Conservation (phyloP, 2,888 invertebrate species). For the Mesochorus sp. region DNA sequence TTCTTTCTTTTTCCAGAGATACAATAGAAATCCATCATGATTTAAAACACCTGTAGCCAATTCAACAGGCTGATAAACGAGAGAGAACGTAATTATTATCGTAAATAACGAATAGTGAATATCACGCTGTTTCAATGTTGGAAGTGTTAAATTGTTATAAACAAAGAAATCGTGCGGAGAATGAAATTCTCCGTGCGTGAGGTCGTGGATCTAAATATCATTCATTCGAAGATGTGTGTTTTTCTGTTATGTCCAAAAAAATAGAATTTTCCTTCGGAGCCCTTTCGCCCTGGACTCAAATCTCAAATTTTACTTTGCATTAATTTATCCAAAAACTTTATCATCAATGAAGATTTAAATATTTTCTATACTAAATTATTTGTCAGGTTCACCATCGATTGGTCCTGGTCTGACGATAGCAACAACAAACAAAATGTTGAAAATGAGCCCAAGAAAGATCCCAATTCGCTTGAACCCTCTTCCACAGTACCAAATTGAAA, state of each 20-base stretch:
- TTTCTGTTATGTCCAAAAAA: no score
- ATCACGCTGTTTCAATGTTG: constrained; percentile 46
- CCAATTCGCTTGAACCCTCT: constrained; percentile 14
- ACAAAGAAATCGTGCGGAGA: not conserved
- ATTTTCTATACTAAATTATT: constrained; percentile 28
- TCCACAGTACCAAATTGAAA: constrained; percentile 15
- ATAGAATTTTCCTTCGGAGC: no score
- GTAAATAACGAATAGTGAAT: constrained; percentile 47
- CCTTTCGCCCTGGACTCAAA: no score
- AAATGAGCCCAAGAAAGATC: constrained; percentile 1
- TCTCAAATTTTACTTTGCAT: no score
- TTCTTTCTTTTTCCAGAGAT: constrained; percentile 74
- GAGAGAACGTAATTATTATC: constrained; percentile 59
- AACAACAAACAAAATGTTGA: constrained; percentile 5
- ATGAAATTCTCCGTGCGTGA: constrained; percentile 19
- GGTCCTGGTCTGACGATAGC: constrained; percentile 48
- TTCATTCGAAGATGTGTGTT: no score
- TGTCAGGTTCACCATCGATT: constrained; percentile 49
- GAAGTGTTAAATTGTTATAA: constrained; percentile 29
- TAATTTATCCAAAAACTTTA: no score
- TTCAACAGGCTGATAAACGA: constrained; percentile 69
- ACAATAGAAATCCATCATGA: constrained; percentile 77
- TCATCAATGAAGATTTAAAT: not conserved
- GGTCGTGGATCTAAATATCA: not conserved
- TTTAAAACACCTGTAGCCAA: constrained; percentile 78